Evolutionary conservation across 2,888 invertebrate species (phyloP).

Genomic region (Rapana venosa): DNA sequence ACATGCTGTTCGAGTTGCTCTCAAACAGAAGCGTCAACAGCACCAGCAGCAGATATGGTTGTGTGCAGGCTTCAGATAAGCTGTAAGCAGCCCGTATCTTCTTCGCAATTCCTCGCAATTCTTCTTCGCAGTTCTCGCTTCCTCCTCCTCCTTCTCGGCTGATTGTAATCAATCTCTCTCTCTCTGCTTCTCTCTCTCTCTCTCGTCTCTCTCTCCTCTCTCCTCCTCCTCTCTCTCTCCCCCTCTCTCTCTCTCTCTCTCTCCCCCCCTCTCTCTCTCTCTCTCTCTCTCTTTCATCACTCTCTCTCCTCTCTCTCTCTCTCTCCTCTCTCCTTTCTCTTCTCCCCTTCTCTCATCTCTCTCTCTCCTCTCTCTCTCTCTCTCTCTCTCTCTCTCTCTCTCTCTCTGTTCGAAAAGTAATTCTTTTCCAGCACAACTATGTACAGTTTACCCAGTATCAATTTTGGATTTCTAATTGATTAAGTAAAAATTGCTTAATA

Average conservation of each 20-base stretch:
- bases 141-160: neutral
- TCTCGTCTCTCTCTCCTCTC: neutral
- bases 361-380: neutral
- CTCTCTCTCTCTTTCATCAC: neutral
- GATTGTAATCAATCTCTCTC: neutral
- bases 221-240: neutral
- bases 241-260: neutral
- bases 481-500: no score
- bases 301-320: neutral
- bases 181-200: conserved; percentile 5
- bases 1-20: no score
- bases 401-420: neutral
- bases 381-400: neutral
- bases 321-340: neutral
- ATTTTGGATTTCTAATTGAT: no score
- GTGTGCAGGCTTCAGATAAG: no score
- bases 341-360: neutral
- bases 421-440: neutral
- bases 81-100: no score
- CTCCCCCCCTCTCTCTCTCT: neutral
- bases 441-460: neutral
- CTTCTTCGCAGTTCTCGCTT: neutral
- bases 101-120: neutral
- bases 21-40: no score
- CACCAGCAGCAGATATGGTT: no score